Evolutionary conservation across 30 jellyfish, hydroid and myxozoan genomes (phyloP).

Genomic region (Haliclystus octoradiatus): DNA sequence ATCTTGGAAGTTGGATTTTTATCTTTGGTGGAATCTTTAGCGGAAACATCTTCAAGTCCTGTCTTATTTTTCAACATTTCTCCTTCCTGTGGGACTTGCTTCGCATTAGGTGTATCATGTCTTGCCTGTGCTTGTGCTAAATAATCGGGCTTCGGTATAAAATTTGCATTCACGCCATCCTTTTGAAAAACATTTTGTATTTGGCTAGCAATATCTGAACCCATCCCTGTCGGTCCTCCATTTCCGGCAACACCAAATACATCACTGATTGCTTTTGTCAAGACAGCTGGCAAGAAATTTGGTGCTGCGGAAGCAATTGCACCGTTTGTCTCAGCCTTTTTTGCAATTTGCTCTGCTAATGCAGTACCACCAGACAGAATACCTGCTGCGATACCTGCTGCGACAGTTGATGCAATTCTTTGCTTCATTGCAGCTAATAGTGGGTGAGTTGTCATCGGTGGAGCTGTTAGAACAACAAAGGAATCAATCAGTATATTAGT

Average conservation of each 20-base stretch:
- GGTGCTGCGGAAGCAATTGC: not conserved
- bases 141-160: not conserved
- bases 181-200: not conserved
- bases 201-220: not conserved
- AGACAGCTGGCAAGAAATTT: not conserved
- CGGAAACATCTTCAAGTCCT: not conserved
- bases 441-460: not conserved
- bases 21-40: not conserved
- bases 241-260: not conserved
- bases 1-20: not conserved
- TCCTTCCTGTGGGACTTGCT: not conserved
- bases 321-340: not conserved
- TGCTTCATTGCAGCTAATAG: slow-evolving; percentile 6
- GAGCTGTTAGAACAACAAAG: too few species aligned
- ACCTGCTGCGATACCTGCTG: slow-evolving; percentile 76
- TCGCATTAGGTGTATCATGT: not conserved
- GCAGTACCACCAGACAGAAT: slow-evolving; percentile 44
- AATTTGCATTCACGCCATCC: not conserved
- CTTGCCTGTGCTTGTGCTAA: not conserved
- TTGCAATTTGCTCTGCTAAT: slow-evolving; percentile 1
- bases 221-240: not conserved
- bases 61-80: not conserved
- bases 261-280: not conserved
- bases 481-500: too few species aligned
- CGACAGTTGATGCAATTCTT: slow-evolving; percentile 29